A percentile compares a stretch with the other conserved stretches of the same genome.
Evolutionary conservation across 2,113 vertebrate species (phyloP).

Genomic region (Prunella fulvescens): DNA sequence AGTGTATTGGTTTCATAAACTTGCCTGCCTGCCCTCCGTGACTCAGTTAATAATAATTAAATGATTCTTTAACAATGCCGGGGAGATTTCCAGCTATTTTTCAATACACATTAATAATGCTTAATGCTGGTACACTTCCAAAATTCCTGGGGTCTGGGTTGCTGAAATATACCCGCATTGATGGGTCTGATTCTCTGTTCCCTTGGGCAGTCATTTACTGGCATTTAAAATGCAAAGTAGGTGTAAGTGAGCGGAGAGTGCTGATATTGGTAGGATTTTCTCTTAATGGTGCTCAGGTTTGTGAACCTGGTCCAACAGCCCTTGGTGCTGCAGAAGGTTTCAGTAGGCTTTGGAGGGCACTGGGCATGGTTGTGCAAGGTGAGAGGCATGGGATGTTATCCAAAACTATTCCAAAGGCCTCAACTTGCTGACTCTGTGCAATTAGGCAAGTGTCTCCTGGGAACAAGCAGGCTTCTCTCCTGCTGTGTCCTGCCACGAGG

Average conservation of each 20-base stretch:
- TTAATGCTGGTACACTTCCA: slow-evolving; percentile 13
- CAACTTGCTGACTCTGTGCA: neutral
- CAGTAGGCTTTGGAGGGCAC: neutral
- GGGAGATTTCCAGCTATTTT: slow-evolving; percentile 50
- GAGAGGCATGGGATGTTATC: neutral
- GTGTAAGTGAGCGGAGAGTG: neutral
- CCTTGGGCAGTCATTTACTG: slow-evolving; percentile 41
- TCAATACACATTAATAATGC: slow-evolving; percentile 47
- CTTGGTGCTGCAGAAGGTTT: slow-evolving; percentile 23
- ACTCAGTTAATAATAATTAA: slow-evolving; percentile 64
- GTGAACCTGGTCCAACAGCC: slow-evolving; percentile 49
- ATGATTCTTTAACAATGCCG: slow-evolving; percentile 42
- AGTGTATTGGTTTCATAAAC: slow-evolving; percentile 25
- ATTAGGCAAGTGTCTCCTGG: neutral
- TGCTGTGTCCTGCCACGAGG: neutral
- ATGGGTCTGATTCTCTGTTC: slow-evolving; percentile 48
- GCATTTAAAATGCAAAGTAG: slow-evolving; percentile 50
- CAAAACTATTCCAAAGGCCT: neutral
- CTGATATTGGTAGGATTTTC: slow-evolving; percentile 53
- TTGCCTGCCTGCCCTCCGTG: slow-evolving; percentile 28
- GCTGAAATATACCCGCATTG: neutral
- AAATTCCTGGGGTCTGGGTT: slow-evolving; percentile 41
- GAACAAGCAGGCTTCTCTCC: neutral
- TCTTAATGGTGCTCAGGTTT: slow-evolving; percentile 4
- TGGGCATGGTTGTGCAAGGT: neutral